Evolutionary conservation across 2,888 invertebrate genomes (phyloP).

Genomic region (Lottia scabra): DNA sequence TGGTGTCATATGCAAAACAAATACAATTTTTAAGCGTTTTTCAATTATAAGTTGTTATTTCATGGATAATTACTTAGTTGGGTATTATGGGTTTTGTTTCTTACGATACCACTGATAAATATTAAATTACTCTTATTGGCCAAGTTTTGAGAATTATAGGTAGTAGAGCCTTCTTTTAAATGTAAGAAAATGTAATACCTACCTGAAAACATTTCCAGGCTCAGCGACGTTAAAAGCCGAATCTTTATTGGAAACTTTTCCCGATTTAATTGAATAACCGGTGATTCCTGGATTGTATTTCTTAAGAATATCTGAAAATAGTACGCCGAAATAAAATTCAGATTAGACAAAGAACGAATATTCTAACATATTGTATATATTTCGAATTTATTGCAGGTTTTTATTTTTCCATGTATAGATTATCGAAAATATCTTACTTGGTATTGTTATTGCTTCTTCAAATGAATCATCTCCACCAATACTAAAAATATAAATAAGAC

Average conservation of each 20-base stretch:
- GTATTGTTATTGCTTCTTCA: constrained; percentile 43
- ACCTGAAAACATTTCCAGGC: constrained; percentile 56
- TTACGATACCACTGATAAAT: too few species aligned
- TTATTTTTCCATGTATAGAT: not conserved
- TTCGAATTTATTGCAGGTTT: too few species aligned
- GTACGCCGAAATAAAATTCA: too few species aligned
- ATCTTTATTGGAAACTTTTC: constrained; percentile 35
- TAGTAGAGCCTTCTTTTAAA: too few species aligned
- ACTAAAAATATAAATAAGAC: constrained; percentile 34
- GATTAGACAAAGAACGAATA: not conserved
- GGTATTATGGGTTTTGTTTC: too few species aligned
- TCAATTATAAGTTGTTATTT: too few species aligned
- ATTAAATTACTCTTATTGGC: too few species aligned
- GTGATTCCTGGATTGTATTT: constrained; percentile 56
- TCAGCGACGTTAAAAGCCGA: constrained; percentile 58
- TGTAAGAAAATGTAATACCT: constrained; percentile 13
- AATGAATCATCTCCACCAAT: constrained; percentile 53
- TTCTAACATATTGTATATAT: too few species aligned
- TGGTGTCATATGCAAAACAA: too few species aligned
- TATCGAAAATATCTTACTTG: constrained; percentile 42
- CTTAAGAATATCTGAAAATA: constrained; percentile 57
- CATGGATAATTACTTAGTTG: too few species aligned
- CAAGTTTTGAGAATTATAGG: too few species aligned
- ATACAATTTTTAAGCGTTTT: too few species aligned
- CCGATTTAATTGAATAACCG: constrained; percentile 55